Evolutionary conservation across 1,140 invertebrate species (phyloP), one percentile per base, ranked within the genome.

Genomic region (Drosophila leontia): DNA sequence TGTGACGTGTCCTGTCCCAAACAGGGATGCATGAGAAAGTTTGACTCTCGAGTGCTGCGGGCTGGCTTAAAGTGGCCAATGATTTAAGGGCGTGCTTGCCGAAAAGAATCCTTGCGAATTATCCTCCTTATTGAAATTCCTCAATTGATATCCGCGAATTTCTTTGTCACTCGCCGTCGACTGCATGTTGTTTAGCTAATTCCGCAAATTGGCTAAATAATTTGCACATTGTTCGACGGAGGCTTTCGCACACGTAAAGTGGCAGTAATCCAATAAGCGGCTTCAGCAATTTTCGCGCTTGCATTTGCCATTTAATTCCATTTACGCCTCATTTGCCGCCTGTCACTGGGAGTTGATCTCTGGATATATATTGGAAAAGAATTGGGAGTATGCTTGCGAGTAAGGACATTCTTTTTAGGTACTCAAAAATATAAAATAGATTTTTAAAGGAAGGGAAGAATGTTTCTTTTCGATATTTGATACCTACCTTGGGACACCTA

Each of bases 281-380:
- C 67, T 53, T 67, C 71, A 55, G 68, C 75, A 72, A 86, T 82
- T 87, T 86, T 86, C 83, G 83, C 83, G 83, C 85, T 78, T 88
- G 80, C 84, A 87, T 87, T 83, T 78, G 80, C 84, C 80, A 87
- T 87, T 87, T 87, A 87, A 87, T 87, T 87, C 82, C 85, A 87
- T 87, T 87, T 83, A 80, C 84, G 84, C 84, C 84, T 87, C 84
- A 88, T 80, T 87, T 87, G 71, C 79, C 67, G 80, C 58, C 64
- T 83, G 77, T 75, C 84, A 83, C 35, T 23, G 12, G 60, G 35
- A 42, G 15, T 3, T 39, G 48, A 23, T 58, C 15, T n/a, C 29
- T 19, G n/a, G 7, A 62, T 41, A 17, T 23, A 62, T 34, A 47
- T 67, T n/a, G 17, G 9, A n/a, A 39, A 48, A 19, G 37, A 60